phyloP scores from a whole-genome alignment of 1,140 invertebrate genomes.

The Caenorhabditis elegans region DNA sequence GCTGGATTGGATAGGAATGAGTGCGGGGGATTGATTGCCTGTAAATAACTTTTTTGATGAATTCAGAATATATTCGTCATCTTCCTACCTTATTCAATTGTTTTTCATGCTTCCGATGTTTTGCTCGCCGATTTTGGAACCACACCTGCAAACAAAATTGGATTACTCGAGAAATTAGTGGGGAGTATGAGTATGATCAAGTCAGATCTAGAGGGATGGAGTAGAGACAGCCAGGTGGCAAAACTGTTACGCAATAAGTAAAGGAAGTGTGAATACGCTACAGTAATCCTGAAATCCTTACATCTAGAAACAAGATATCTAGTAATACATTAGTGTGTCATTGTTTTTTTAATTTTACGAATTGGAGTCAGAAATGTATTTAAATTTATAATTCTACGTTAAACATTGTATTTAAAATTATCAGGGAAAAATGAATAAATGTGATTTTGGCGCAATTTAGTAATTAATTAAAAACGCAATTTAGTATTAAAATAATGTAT shows the following conservation, averaged over 20 bases:
- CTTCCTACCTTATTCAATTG: slow-evolving; percentile 39
- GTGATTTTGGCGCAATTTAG: no score
- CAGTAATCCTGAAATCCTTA: not conserved
- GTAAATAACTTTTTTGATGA: not conserved
- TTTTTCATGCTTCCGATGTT: slow-evolving; percentile 47
- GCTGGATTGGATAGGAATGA: slow-evolving; percentile 20
- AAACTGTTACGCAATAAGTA: not conserved
- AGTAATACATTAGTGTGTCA: no score
- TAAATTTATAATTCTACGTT: no score
- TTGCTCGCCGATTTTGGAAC: slow-evolving; percentile 47
- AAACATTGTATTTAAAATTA: no score
- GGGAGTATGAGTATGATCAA: not conserved
- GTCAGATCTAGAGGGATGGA: not conserved
- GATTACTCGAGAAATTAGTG: not conserved
- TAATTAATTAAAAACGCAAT: no score
- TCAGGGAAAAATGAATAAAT: no score
- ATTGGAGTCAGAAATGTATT: no score
- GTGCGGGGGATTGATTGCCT: slow-evolving; percentile 34
- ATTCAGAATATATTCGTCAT: not conserved
- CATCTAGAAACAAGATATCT: no score
- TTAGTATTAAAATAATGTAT: no score
- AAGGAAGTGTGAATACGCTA: not conserved
- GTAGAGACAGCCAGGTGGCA: slow-evolving; percentile 22
- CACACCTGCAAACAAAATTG: slow-evolving; percentile 42
- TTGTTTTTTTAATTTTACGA: no score